Conservation (phyloP, 2,888 invertebrate species). For the Catonia carolina region DNA sequence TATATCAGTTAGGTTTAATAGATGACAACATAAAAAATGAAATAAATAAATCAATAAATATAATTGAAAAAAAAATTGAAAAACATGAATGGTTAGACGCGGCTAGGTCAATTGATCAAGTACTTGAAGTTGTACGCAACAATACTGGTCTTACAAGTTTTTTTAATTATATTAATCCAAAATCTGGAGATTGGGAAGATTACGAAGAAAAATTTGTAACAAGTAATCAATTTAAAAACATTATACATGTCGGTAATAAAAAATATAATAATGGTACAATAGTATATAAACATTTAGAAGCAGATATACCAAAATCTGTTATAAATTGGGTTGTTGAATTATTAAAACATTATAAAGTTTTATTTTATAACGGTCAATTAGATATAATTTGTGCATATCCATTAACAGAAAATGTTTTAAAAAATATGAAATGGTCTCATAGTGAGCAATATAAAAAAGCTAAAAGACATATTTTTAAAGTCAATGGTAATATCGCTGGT, state of each 20-base stretch:
- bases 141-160: conserved; percentile 68
- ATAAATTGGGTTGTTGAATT: conserved; percentile 64
- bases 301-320: conserved; percentile 75
- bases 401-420: conserved; percentile 70
- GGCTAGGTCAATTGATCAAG: conserved; percentile 60
- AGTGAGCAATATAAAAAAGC: conserved; percentile 59
- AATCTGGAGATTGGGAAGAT: conserved; percentile 38
- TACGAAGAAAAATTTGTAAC: background rate
- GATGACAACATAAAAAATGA: conserved; percentile 50
- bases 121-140: conserved; percentile 59
- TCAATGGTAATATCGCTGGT: conserved; percentile 55
- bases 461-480: conserved; percentile 57
- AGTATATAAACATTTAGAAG: conserved; percentile 63
- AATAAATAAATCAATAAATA: conserved; percentile 55
- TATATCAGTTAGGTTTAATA: conserved; percentile 62
- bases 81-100: conserved; percentile 59
- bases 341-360: conserved; percentile 59
- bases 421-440: conserved; percentile 60
- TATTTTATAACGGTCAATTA: conserved; percentile 84
- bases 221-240: background rate
- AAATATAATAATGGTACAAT: conserved; percentile 50
- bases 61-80: conserved; percentile 54
- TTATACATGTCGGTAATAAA: conserved; percentile 74
- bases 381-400: conserved; percentile 92
- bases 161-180: conserved; percentile 60